Conservation (phyloP, 2,888 invertebrate genomes). For the Zaprionus lineosus region DNA sequence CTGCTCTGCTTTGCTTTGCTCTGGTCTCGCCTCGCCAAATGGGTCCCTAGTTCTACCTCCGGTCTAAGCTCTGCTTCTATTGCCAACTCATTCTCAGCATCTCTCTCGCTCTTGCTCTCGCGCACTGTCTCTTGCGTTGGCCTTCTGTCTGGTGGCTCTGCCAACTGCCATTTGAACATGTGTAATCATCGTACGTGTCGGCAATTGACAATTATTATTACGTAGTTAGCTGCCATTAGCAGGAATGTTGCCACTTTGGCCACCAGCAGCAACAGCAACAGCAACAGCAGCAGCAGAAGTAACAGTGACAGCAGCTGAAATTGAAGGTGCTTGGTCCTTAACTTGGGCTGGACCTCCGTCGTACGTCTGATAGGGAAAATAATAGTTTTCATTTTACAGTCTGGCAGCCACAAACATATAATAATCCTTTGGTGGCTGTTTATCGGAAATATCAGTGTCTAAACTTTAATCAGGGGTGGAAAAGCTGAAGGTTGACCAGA, state of each 20-base stretch:
- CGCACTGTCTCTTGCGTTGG: conserved; percentile 2
- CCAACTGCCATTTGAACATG: conserved; percentile 68
- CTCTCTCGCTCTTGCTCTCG: not conserved
- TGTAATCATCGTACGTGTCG: conserved; percentile 75
- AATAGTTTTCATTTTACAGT: not conserved
- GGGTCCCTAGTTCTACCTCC: conserved; percentile 4
- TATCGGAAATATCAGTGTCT: too few relatives aligned
- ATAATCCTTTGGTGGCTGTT: too few relatives aligned
- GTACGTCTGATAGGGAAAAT: not conserved
- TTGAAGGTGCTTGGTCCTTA: conserved; percentile 2
- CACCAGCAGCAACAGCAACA: conserved; percentile 42
- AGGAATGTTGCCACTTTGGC: conserved; percentile 61
- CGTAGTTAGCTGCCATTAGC: conserved; percentile 72
- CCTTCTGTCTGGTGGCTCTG: conserved; percentile 20
- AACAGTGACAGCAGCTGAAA: too few relatives aligned
- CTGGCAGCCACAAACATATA: too few relatives aligned
- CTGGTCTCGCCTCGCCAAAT: conserved; percentile 30
- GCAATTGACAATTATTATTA: conserved; percentile 76
- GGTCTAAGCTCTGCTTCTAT: not conserved
- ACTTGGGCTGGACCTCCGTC: not conserved
- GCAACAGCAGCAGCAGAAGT: too few relatives aligned
- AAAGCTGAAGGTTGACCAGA: too few relatives aligned
- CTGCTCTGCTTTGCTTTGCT: too few relatives aligned
- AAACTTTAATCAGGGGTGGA: too few relatives aligned
- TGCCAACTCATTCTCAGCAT: not conserved